Evolutionary conservation across 1,140 invertebrate species (phyloP).

Genomic region (Diuraphis noxia): DNA sequence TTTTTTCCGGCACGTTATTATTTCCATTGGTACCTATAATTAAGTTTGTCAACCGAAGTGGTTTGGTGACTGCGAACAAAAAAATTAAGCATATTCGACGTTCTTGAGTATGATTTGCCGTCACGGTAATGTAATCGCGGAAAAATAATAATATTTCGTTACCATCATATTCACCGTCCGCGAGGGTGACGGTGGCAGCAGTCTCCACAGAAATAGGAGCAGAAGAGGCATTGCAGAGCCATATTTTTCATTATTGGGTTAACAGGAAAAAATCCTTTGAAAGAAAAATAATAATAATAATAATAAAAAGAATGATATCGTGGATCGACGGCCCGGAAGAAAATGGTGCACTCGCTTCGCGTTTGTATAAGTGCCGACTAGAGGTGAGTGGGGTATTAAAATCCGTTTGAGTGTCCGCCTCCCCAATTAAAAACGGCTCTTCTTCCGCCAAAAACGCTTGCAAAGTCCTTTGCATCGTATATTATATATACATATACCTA

Average conservation of each 20-base stretch:
- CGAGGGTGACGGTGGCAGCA: background rate
- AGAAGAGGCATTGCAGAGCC: no score
- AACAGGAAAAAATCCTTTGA: background rate
- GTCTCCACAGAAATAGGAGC: background rate
- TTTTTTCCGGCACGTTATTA: background rate
- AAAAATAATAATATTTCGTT: background rate
- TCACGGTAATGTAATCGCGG: background rate
- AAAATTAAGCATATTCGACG: background rate
- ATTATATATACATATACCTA: background rate
- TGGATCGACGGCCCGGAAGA: background rate
- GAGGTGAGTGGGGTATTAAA: background rate
- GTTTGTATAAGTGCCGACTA: background rate
- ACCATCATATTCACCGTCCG: no score
- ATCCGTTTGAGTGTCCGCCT: constrained; percentile 12
- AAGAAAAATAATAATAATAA: constrained; percentile 19
- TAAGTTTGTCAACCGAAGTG: background rate
- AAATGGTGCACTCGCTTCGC: background rate
- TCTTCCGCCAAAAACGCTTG: background rate
- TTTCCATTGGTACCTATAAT: background rate
- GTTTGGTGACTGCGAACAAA: background rate
- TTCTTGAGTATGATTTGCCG: background rate
- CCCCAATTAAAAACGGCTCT: constrained; percentile 24
- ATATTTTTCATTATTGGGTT: no score
- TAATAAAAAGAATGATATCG: background rate
- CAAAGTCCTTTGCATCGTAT: background rate